Base-by-base conservation (phyloP, 2,113 vertebrate species). In the Chunga burmeisteri region DNA sequence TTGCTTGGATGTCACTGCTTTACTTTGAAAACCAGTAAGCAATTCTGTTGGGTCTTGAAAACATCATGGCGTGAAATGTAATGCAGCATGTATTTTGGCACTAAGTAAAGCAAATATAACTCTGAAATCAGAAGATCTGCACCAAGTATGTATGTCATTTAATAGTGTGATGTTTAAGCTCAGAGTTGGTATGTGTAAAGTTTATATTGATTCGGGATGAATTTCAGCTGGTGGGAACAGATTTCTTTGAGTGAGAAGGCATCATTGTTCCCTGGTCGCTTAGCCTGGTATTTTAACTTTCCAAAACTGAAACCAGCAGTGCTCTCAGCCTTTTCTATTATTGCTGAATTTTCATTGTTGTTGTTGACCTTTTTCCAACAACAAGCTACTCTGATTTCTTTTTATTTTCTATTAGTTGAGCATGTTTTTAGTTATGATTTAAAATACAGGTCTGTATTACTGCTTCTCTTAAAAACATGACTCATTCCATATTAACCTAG, bases 401-500 rank as follows among this genome's bases (percentile, higher is more conserved):
- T 87, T 87, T 80, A 78, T 93, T 96, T 90, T 58, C n/a, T 82
- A 46, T 52, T 77, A 62, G 29, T 88, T 66, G 65, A 72, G 20
- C 62, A 6, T 85, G 77, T 13, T 79, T 93, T 90, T 72, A 67
- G 70, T 86, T 90, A 81, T 16, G 56, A 83, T 86, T 95, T 90
- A 84, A 93, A 95, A 85, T 91, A 95, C 63, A 40, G 22, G 82
- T 95, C 62, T 89, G 42, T 88, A 65, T 95, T 97, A 88, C 59
- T 95, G 89, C 93, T 80, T 88, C 92, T 93, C 72, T 92, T 97
- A 96, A 97, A 96, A 96, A 72, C 55, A 67, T 95, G 94, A 97
- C 82, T 96, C 94, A 94, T 93, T 95, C 71, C 73, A 16, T 93
- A 91, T 96, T 97, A 97, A 97, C 95, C 80, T 93, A 94, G 71